Conservation (phyloP, 2,888 invertebrate species). For the Andrena bucephala region DNA sequence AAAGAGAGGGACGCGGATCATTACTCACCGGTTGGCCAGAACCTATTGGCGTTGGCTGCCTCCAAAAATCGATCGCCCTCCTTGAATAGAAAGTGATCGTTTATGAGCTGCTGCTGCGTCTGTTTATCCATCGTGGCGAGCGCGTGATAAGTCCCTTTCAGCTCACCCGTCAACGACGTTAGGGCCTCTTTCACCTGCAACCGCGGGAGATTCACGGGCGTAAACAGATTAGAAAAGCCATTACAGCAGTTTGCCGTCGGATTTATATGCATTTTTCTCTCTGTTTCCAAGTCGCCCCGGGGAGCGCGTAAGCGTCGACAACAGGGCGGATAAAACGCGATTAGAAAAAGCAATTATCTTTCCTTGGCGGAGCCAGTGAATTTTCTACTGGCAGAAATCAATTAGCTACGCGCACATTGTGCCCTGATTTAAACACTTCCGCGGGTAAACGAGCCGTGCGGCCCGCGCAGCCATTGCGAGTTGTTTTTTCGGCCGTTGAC, state of each 20-base stretch:
- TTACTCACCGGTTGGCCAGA: slow-evolving; percentile 88
- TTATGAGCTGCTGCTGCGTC: slow-evolving; percentile 87
- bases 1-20: background rate
- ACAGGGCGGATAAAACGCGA: slow-evolving; percentile 30
- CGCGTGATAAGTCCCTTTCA: slow-evolving; percentile 87
- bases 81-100: slow-evolving; percentile 89
- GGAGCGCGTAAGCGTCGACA: background rate
- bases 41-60: slow-evolving; percentile 88
- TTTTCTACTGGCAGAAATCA: slow-evolving; percentile 27
- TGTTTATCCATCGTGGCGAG: slow-evolving; percentile 87
- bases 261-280: slow-evolving; percentile 10
- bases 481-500: slow-evolving; percentile 5
- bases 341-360: slow-evolving; percentile 38
- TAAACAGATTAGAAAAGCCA: slow-evolving; percentile 47
- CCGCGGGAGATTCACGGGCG: background rate
- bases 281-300: background rate
- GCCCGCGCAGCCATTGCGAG: background rate
- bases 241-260: background rate
- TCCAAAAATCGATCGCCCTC: slow-evolving; percentile 87
- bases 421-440: slow-evolving; percentile 20
- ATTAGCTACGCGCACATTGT: slow-evolving; percentile 25
- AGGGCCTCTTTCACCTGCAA: slow-evolving; percentile 74
- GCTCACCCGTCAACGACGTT: slow-evolving; percentile 86
- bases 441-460: background rate
- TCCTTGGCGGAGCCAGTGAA: slow-evolving; percentile 1